Percentiles rank a stretch among this genome's conserved stretches.
These are phyloP conservation scores for Ashinkailepas kermadecensis DNA, from an alignment of 2,888 invertebrate genomes.

Conservation along the genomic window DNA sequence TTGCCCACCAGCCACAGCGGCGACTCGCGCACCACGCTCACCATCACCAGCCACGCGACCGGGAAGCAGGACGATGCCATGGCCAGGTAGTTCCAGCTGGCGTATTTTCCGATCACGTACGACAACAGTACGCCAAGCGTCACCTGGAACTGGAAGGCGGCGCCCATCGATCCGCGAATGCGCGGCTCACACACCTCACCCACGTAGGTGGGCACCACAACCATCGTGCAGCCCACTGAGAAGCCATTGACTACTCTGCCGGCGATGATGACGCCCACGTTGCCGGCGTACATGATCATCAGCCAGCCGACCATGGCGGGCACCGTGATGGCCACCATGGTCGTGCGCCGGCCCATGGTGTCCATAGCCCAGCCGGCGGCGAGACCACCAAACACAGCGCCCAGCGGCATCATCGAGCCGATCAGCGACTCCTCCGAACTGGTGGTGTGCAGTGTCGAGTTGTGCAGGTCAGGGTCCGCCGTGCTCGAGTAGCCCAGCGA, in stretches of 20 bases:
- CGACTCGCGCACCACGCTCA: constrained; percentile 71
- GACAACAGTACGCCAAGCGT: constrained; percentile 59
- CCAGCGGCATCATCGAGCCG: constrained; percentile 79
- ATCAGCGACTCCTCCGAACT: constrained; percentile 60
- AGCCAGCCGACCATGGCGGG: constrained; percentile 67
- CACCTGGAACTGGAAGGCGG: constrained; percentile 68
- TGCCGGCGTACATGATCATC: constrained; percentile 45
- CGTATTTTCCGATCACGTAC: constrained; percentile 63
- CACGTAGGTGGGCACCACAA: constrained; percentile 45
- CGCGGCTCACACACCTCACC: constrained; percentile 53
- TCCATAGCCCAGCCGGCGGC: constrained; percentile 76
- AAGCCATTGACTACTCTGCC: constrained; percentile 37
- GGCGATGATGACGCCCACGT: constrained; percentile 24
- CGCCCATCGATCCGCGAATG: constrained; percentile 72
- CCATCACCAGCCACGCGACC: constrained; percentile 51
- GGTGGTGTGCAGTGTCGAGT: not conserved
- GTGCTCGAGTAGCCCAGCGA: constrained; percentile 1
- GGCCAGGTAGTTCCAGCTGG: constrained; percentile 54
- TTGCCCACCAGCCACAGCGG: constrained; percentile 61
- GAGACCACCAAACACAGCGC: constrained; percentile 73
- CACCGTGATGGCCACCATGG: constrained; percentile 65
- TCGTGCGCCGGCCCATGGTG: constrained; percentile 66
- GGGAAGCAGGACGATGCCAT: constrained; percentile 56
- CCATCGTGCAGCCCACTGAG: constrained; percentile 41
- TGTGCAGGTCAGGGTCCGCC: not conserved